Conservation (phyloP, 2,113 vertebrate genomes). For the Bubo bubo region DNA sequence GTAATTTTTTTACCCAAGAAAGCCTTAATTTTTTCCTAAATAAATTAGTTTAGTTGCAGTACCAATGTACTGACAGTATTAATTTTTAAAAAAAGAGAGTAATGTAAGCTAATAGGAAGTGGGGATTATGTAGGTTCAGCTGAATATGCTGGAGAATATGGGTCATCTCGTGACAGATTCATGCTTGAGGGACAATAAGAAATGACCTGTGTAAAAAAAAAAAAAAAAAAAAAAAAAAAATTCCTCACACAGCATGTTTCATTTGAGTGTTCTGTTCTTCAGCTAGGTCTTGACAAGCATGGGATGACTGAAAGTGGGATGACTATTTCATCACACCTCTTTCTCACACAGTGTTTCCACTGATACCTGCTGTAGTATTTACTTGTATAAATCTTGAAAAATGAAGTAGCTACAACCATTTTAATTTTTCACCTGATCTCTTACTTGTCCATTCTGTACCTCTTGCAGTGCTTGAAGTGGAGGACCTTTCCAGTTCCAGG, state of each 20-base stretch:
- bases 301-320: neutral
- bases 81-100: neutral
- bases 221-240: neutral
- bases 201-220: neutral
- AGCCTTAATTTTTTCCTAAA: neutral
- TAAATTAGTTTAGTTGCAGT: neutral
- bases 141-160: neutral
- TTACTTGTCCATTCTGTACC: neutral
- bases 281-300: fast-evolving
- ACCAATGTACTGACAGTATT: neutral
- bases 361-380: neutral
- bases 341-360: neutral
- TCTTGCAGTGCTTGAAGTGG: neutral
- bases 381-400: neutral
- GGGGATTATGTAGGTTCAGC: neutral
- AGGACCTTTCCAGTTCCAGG: neutral
- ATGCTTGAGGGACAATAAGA: neutral
- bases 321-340: neutral
- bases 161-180: neutral
- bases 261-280: neutral
- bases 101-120: neutral
- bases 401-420: neutral
- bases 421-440: neutral
- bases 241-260: neutral
- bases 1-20: neutral